Conservation (phyloP, 2,113 vertebrate genomes). For the Periophthalmus modestus region DNA sequence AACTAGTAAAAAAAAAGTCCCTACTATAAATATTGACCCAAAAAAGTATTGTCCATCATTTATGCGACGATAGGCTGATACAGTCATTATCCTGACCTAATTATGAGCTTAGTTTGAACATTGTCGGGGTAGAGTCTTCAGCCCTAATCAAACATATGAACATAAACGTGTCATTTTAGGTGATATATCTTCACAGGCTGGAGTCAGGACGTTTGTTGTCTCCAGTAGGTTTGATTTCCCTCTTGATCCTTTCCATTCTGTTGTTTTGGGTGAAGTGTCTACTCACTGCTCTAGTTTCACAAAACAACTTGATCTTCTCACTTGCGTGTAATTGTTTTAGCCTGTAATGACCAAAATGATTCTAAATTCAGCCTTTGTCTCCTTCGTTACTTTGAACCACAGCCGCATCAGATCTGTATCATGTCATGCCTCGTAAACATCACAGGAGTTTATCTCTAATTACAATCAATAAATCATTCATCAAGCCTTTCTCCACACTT, state of each 20-base stretch:
- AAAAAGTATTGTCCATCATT: too few relatives aligned
- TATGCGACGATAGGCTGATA: too few relatives aligned
- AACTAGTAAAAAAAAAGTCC: too few relatives aligned
- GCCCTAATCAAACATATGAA: too few relatives aligned
- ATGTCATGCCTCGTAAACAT: slow-evolving; percentile 24
- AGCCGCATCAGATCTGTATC: slow-evolving; percentile 19
- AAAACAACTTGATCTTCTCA: background rate
- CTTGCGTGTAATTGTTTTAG: background rate
- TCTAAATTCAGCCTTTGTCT: background rate
- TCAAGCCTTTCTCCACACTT: slow-evolving; percentile 40
- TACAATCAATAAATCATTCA: slow-evolving; percentile 55
- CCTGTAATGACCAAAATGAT: background rate
- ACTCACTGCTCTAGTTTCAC: background rate
- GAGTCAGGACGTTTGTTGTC: too few relatives aligned
- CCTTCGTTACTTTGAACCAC: slow-evolving; percentile 19
- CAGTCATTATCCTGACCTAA: too few relatives aligned
- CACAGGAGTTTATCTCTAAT: slow-evolving; percentile 32
- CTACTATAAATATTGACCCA: too few relatives aligned
- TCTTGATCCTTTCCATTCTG: background rate
- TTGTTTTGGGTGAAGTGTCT: too few relatives aligned
- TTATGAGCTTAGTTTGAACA: too few relatives aligned
- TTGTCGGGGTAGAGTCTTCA: too few relatives aligned
- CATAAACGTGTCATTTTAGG: too few relatives aligned
- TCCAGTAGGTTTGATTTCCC: background rate
- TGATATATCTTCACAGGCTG: too few relatives aligned